A percentile compares a stretch with the other conserved stretches of the same genome.
phyloP scores from a whole-genome alignment of 2,113 vertebrate species.

The Heloderma charlesbogerti region DNA sequence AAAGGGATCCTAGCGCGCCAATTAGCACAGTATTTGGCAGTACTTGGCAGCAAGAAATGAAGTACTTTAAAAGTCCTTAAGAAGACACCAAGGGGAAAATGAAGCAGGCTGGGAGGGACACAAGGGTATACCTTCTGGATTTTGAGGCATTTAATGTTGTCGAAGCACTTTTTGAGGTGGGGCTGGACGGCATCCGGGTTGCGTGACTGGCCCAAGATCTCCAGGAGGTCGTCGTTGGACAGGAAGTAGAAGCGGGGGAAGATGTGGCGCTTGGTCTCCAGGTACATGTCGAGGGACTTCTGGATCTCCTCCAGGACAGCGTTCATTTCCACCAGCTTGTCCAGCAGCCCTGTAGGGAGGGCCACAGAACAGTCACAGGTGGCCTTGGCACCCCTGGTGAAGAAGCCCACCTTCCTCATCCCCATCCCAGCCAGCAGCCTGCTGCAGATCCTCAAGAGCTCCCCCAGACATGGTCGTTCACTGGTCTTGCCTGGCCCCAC shows the following conservation, averaged over 20 bases:
- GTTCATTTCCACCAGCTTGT: slow-evolving; percentile 83
- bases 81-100: not conserved
- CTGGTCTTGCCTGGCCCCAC: too few relatives aligned
- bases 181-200: slow-evolving; percentile 88
- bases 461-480: not conserved
- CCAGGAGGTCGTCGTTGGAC: slow-evolving; percentile 89
- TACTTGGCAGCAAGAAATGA: too few relatives aligned
- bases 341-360: slow-evolving; percentile 77
- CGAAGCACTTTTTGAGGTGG: slow-evolving; percentile 91
- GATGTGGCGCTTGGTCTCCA: slow-evolving; percentile 89
- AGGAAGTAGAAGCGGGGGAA: slow-evolving; percentile 93
- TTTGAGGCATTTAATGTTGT: slow-evolving; percentile 86
- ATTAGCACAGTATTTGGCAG: too few relatives aligned
- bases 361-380: not conserved
- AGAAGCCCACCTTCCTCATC: not conserved
- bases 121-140: slow-evolving; percentile 79
- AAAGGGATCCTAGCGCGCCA: not conserved
- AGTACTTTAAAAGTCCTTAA: not conserved
- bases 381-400: not conserved
- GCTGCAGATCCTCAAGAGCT: too few relatives aligned
- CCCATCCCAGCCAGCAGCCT: not conserved
- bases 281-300: slow-evolving; percentile 88
- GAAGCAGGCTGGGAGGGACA: too few relatives aligned
- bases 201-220: slow-evolving; percentile 89
- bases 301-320: slow-evolving; percentile 86